phyloP scores from a whole-genome alignment of 2,888 invertebrate species.

The Drosophila acutilabella region DNA sequence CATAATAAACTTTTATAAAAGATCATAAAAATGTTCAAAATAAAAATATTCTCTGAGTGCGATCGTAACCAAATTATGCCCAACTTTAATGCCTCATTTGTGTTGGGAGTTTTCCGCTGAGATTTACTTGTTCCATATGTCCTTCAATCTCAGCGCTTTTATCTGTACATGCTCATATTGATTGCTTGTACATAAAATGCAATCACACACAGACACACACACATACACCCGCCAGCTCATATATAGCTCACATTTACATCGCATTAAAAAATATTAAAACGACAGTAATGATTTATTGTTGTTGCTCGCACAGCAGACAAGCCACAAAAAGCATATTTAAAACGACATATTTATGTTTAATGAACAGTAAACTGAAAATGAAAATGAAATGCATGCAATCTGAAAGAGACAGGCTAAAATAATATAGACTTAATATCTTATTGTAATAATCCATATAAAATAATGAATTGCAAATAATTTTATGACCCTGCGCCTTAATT shows the following conservation, averaged over 20 bases:
- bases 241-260: constrained; percentile 66
- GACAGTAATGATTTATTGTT: constrained; percentile 73
- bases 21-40: too few species aligned
- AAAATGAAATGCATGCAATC: constrained; percentile 12
- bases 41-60: constrained; percentile 10
- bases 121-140: constrained; percentile 25
- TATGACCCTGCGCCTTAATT: constrained; percentile 2
- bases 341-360: constrained; percentile 65
- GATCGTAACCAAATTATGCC: constrained; percentile 65
- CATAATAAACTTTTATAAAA: too few species aligned
- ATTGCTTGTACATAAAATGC: constrained; percentile 39
- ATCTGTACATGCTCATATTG: constrained; percentile 36
- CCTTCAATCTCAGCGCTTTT: constrained; percentile 29
- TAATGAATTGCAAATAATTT: constrained; percentile 24
- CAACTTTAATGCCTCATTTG: constrained; percentile 55
- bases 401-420: constrained; percentile 16
- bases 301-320: constrained; percentile 23
- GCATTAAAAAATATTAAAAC: constrained; percentile 70
- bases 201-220: constrained; percentile 23
- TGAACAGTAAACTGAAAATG: constrained; percentile 52
- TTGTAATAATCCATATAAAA: constrained; percentile 4
- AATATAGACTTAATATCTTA: constrained; percentile 43
- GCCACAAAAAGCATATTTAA: constrained; percentile 69
- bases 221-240: constrained; percentile 8
- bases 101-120: constrained; percentile 38